phyloP scores from a whole-genome alignment of 2,113 vertebrate genomes.

The Anoplopoma fimbria region DNA sequence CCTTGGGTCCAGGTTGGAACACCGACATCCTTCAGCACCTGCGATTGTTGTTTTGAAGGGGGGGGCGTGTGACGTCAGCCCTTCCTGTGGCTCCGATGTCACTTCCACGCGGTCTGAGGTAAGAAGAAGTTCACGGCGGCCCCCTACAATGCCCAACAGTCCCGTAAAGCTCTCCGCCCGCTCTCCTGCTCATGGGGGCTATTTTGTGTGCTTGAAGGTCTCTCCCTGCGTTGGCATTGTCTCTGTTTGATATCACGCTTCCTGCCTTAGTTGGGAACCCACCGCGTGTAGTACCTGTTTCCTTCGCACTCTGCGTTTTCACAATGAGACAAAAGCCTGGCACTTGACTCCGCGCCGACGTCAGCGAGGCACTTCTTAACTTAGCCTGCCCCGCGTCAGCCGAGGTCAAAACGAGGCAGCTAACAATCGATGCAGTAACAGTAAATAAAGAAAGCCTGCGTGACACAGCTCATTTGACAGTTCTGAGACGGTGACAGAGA shows the following conservation, averaged over 20 bases:
- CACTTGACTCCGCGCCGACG: conserved; percentile 46
- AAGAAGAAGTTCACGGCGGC: conserved; percentile 68
- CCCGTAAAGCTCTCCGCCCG: conserved; percentile 54
- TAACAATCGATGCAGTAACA: neutral
- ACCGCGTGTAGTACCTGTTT: conserved; percentile 69
- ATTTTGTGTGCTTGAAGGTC: conserved; percentile 69
- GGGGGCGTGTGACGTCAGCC: conserved; percentile 35
- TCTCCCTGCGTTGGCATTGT: conserved; percentile 74
- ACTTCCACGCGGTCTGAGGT: conserved; percentile 65
- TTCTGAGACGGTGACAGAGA: neutral
- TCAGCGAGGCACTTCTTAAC: conserved; percentile 45
- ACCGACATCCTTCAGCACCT: conserved; percentile 69
- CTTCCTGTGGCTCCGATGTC: conserved; percentile 77
- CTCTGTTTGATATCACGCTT: conserved; percentile 67
- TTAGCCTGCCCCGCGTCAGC: conserved; percentile 10
- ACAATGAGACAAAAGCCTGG: conserved; percentile 70
- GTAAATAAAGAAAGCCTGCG: neutral
- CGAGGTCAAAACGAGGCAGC: conserved; percentile 38
- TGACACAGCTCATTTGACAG: neutral
- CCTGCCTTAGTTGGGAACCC: conserved; percentile 64
- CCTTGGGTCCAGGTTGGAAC: conserved; percentile 56
- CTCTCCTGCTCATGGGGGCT: conserved; percentile 24
- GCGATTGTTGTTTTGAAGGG: conserved; percentile 61
- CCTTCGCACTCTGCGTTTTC: conserved; percentile 51
- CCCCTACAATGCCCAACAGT: conserved; percentile 63